These are phyloP conservation scores for Pterocles orientalis DNA, from an alignment of 2,113 vertebrate genomes.

Conservation along the genomic window DNA sequence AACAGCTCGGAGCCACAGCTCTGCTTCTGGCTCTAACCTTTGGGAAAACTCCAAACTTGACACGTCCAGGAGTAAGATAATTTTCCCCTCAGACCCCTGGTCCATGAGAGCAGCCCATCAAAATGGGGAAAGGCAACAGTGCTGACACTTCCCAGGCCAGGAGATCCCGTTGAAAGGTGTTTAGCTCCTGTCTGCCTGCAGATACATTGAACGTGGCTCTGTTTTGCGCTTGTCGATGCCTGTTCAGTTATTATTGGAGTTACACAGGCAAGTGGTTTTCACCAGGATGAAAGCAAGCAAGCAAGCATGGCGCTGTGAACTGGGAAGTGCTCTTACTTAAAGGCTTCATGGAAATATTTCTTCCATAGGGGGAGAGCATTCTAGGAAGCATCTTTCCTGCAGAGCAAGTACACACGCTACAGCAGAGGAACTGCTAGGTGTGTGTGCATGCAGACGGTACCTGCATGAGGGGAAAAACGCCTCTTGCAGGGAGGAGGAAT, in stretches of 20 bases:
- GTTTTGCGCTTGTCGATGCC: not conserved
- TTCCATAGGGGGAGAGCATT: not conserved
- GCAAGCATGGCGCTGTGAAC: accelerated
- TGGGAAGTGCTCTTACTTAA: not conserved
- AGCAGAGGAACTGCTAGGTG: not conserved
- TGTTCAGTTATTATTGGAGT: not conserved
- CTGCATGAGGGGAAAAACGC: not conserved
- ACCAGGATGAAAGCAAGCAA: not conserved
- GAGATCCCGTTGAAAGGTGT: not conserved
- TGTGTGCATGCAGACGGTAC: not conserved
- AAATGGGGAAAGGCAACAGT: not conserved
- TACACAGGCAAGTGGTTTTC: not conserved
- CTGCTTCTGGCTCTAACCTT: not conserved
- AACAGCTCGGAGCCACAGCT: not conserved
- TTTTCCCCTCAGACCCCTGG: not conserved
- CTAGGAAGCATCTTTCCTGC: not conserved
- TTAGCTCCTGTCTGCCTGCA: not conserved
- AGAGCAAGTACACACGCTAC: not conserved
- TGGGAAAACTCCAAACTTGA: not conserved
- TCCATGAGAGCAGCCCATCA: not conserved
- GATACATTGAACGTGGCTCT: not conserved
- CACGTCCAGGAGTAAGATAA: not conserved
- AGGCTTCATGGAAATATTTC: not conserved
- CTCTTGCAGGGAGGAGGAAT: not conserved
- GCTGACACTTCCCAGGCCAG: not conserved